Evolutionary conservation across 2,888 invertebrate genomes (phyloP), one percentile per base, ranked within the genome.

Genomic region (Leucophenga montana): DNA sequence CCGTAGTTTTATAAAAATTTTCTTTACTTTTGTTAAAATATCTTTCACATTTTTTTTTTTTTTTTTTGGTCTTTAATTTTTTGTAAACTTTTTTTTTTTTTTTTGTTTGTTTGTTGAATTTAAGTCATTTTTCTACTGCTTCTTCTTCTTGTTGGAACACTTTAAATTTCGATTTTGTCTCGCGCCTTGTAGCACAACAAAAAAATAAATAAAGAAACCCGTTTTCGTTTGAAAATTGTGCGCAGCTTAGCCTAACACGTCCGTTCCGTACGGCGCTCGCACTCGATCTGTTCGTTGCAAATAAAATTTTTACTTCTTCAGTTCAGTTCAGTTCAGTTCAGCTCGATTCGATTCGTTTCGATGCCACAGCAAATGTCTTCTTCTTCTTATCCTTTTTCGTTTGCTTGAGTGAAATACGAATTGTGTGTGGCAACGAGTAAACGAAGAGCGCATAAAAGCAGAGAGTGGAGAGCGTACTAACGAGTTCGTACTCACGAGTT

Each of bases 211-310:
- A 77, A 71, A 18, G 76, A 77, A 79, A 78, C 80, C 79, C 77
- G 78, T 82, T 82, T 75, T 61, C 65, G 67, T 75, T 71, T 69
- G 61, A 75, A 73, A 77, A 74, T 80, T 78, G 82, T 79, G 80
- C 88, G 85, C 79, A 84, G 79, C 73, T 70, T 75, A 39, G 39
- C 39, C 39, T 39, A 39, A 85, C 84, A 87, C 89, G 85, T 88
- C 87, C 85, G 83, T 78, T 78, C 81, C 83, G 82, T 82, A 79
- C 82, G 86, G 84, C 85, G 83, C 86, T 87, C 85, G 86, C 85
- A 88, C 88, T 88, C 87, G 86, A 86, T 89, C 88, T 88, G 87
- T 84, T 83, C 50, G 50, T 50, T 82, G 78, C 76, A 80, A 74
- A 76, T 71, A 8, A 27, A 27, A 27, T 3, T 27, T n/a, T n/a